Percentiles rank a stretch among this genome's conserved stretches.
phyloP scores from a whole-genome alignment of 2,888 invertebrate species.

The Siphonodentalium dalli region DNA sequence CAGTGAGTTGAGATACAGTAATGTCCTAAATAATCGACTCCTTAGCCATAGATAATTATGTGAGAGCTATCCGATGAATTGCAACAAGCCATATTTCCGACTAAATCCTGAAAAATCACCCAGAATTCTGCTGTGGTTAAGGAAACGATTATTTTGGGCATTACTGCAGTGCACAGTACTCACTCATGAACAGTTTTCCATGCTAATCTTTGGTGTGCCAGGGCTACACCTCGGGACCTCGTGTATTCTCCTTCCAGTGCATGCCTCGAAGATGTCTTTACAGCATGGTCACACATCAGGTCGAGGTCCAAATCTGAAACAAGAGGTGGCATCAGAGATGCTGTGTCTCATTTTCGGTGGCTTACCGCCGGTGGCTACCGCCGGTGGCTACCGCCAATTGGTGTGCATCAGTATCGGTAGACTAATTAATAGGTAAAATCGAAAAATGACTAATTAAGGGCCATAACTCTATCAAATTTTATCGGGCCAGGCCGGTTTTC shows the following conservation, averaged over 20 bases:
- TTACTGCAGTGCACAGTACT: background rate
- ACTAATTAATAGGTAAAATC: background rate
- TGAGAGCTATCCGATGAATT: too few relatives aligned
- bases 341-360: background rate
- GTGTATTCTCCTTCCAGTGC: constrained; percentile 53
- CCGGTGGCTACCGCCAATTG: too few relatives aligned
- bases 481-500: too few relatives aligned
- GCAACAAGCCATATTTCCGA: too few relatives aligned
- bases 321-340: background rate
- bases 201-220: constrained; percentile 55
- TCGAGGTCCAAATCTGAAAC: constrained; percentile 40
- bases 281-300: constrained; percentile 51
- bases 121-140: too few relatives aligned
- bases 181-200: constrained; percentile 30
- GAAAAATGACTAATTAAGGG: background rate
- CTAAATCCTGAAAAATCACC: too few relatives aligned
- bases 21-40: too few relatives aligned
- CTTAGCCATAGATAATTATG: background rate
- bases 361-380: too few relatives aligned
- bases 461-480: too few relatives aligned
- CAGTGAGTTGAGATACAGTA: too few relatives aligned
- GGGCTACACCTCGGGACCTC: constrained; percentile 43
- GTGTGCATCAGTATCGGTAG: too few relatives aligned
- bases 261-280: constrained; percentile 42
- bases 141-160: too few relatives aligned